These are phyloP conservation scores for Mythimna vitellina DNA, from an alignment of 2,888 invertebrate genomes.

Conservation along the genomic window DNA sequence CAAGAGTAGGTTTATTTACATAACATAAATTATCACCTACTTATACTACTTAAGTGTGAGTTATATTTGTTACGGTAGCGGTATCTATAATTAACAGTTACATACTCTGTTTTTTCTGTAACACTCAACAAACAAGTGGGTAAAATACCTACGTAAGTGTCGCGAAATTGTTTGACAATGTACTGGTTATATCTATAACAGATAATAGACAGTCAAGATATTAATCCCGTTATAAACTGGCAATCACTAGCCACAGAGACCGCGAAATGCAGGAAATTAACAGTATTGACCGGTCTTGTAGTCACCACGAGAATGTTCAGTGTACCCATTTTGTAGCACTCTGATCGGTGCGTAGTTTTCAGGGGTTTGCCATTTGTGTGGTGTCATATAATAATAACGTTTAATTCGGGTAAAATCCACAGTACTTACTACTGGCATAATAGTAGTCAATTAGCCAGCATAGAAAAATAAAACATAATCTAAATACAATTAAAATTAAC, in stretches of 20 bases:
- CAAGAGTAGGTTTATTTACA: background rate
- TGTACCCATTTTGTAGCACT: background rate
- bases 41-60: background rate
- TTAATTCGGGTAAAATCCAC: too few species aligned
- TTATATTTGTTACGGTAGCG: background rate
- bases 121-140: background rate
- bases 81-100: background rate
- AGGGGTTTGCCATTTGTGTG: background rate
- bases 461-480: too few species aligned
- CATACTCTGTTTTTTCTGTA: background rate
- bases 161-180: conserved; percentile 2
- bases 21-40: background rate
- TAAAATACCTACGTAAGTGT: background rate
- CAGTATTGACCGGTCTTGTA: conserved; percentile 5
- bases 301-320: conserved; percentile 7
- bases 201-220: background rate
- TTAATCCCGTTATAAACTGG: conserved; percentile 1
- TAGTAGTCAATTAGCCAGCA: too few species aligned
- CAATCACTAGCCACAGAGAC: conserved; percentile 16
- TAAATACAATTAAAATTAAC: too few species aligned
- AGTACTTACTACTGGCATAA: too few species aligned
- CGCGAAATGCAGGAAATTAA: conserved; percentile 1
- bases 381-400: too few species aligned
- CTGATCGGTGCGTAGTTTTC: background rate
- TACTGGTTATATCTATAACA: background rate